Evolutionary conservation across 1,140 invertebrate species (phyloP), one percentile per base, ranked within the genome.

Genomic region (Heliconius hermathena): DNA sequence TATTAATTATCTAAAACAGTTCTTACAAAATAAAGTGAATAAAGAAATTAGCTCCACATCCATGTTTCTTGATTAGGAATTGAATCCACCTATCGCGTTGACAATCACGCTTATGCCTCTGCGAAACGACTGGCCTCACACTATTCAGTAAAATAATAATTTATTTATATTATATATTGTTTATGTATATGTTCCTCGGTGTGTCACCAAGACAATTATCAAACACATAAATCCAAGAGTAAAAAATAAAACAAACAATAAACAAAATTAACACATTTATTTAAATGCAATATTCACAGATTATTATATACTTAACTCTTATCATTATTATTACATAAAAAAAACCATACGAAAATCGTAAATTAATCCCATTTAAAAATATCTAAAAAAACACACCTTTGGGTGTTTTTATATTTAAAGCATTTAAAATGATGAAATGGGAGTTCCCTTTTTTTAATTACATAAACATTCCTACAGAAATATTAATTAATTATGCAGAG

Each of bases 241-340:
- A 57, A n/a, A n/a, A 57, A 57, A 57, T 57, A 57, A 22, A 57
- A 57, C 22, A n/a, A 46, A 73, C n/a, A 73, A 18, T 54, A 29
- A 52, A 52, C 73, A 54, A 74, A 74, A 52, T 74, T 52, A 74
- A 74, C 73, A 74, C 52, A 26, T 52, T 74, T 74, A 74, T 54
- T 74, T n/a, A 74, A 74, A 74, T 74, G 73, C 73, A 74, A 54
- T 57, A 57, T 57, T 57, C 54, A 57, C 54, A 57, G 22, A 66
- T n/a, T 66, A 66, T 22, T 8, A 60, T 8, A 60, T 5, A 26
- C 13, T 52, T 49, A 74, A 18, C 33, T 41, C 41, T 46, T 46
- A 46, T 41, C 11, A 41, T 46, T 46, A 46, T 13, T 13, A 74
- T 20, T 74, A 74, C 46, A 74, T 74, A 9, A 46, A 54, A 54